These are phyloP conservation scores for Cryptoblepharus egeriae DNA, from an alignment of 2,797 vertebrate species.

Conservation along the genomic window DNA sequence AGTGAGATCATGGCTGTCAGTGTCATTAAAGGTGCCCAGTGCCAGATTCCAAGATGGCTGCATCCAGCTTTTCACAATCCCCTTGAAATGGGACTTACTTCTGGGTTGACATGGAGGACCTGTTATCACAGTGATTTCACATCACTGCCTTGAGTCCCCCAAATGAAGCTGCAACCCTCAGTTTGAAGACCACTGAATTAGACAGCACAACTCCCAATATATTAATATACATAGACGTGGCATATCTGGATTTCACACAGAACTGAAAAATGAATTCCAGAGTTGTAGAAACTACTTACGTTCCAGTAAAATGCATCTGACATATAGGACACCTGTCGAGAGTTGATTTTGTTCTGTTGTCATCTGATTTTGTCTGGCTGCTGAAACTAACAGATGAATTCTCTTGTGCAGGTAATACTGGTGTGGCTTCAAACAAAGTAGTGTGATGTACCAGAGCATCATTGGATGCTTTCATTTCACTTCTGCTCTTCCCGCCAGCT, in stretches of 20 bases:
- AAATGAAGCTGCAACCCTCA: no score
- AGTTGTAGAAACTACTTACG: slow-evolving; percentile 74
- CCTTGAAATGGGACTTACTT: no score
- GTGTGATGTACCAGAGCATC: fast-evolving
- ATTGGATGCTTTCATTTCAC: not conserved
- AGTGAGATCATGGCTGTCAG: no score
- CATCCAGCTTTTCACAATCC: no score
- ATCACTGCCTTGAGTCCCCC: no score
- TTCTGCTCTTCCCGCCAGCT: not conserved
- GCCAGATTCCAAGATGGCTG: no score
- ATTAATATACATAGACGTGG: not conserved
- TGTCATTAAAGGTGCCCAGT: no score
- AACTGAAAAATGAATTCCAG: not conserved
- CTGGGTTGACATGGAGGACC: no score
- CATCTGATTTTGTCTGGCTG: not conserved
- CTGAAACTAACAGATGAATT: fast-evolving
- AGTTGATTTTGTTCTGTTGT: not conserved
- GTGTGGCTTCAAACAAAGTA: fast-evolving
- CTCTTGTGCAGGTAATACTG: fast-evolving
- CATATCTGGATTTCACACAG: not conserved
- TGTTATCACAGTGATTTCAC: no score
- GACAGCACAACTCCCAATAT: not conserved
- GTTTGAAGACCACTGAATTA: no score
- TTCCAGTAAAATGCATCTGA: slow-evolving; percentile 75
- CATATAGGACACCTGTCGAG: slow-evolving; percentile 90